These are phyloP conservation scores for Folsomia candida DNA, from an alignment of 2,888 invertebrate genomes.

Conservation along the genomic window DNA sequence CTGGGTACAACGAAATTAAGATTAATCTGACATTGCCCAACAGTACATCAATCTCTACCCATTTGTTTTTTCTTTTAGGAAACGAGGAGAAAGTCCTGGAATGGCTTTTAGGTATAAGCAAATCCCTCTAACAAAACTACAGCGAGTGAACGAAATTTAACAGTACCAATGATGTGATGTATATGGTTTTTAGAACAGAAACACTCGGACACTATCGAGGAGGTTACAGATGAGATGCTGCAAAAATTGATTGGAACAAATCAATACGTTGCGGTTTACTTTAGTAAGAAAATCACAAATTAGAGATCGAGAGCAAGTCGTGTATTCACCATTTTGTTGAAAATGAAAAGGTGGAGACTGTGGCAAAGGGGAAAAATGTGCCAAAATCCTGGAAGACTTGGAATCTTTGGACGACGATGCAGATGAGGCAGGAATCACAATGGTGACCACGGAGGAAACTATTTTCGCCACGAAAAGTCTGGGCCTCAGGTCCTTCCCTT, in stretches of 20 bases:
- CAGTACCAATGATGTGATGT: too few relatives aligned
- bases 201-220: slow-evolving; percentile 86
- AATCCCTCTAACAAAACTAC: too few relatives aligned
- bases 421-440: slow-evolving; percentile 87
- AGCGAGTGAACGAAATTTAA: too few relatives aligned
- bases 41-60: too few relatives aligned
- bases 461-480: slow-evolving; percentile 72
- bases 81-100: slow-evolving; percentile 86
- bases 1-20: neutral
- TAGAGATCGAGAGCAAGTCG: neutral
- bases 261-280: slow-evolving; percentile 80
- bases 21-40: neutral
- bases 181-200: slow-evolving; percentile 82
- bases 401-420: slow-evolving; percentile 75
- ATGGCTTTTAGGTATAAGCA: too few relatives aligned
- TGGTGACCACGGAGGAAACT: slow-evolving; percentile 86
- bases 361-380: slow-evolving; percentile 62
- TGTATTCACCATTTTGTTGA: slow-evolving; percentile 9
- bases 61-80: slow-evolving; percentile 46
- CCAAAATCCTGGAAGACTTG: slow-evolving; percentile 67
- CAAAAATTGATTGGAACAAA: slow-evolving; percentile 79
- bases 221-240: slow-evolving; percentile 91
- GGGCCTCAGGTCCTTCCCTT: slow-evolving; percentile 79
- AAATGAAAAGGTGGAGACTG: slow-evolving; percentile 52
- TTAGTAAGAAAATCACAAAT: slow-evolving; percentile 67